Base-by-base conservation (phyloP, 1,140 invertebrate genomes). In the Achatina immaculata region DNA sequence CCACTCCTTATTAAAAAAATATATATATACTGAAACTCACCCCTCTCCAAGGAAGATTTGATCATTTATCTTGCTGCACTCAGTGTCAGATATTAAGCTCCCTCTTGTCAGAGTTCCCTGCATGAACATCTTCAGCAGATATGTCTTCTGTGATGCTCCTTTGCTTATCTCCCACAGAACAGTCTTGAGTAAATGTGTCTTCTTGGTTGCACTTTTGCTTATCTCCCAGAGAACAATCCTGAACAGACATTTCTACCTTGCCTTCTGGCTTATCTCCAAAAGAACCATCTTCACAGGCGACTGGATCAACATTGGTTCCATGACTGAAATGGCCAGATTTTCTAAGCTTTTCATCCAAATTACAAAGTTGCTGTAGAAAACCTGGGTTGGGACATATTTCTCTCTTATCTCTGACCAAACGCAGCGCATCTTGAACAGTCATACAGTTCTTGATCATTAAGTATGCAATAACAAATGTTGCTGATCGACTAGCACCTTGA, bases 401-500 rank as follows among this genome's bases (percentile, higher is more conserved):
- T 69, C 88, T 76, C 69, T 86, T 84, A 16, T 68, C 42, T 65
- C 86, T 84, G 19, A 89, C 85, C 28, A 83, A 78, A 69, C 85
- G 78, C 1, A 94, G 95, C 19, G 96, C 96, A 31, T 94, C 92
- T n/a, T 93, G 90, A 87, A 94, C 95, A 34, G 84, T 84, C 88
- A 95, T 92, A 65, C 93, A 91, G 58, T 94, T 86, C 80, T 92
- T 92, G 62, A 94, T 91, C 93, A 98, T 97, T 21, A 98, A 91
- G 92, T 95, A 98, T 19, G 94, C 95, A 79, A 97, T 94, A 21
- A 95, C 94, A 69, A 98, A 92, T 45, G 94, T 93, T 6, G 96
- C 93, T 28, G 96, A 96, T 36, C 97, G 92, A 19, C 96, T 98
- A 1, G 97, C 94, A 14, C 97, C 97, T 7, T 96, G 96, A 91